phyloP scores from a whole-genome alignment of 2,113 vertebrate genomes.

The Oriolus oriolus region DNA sequence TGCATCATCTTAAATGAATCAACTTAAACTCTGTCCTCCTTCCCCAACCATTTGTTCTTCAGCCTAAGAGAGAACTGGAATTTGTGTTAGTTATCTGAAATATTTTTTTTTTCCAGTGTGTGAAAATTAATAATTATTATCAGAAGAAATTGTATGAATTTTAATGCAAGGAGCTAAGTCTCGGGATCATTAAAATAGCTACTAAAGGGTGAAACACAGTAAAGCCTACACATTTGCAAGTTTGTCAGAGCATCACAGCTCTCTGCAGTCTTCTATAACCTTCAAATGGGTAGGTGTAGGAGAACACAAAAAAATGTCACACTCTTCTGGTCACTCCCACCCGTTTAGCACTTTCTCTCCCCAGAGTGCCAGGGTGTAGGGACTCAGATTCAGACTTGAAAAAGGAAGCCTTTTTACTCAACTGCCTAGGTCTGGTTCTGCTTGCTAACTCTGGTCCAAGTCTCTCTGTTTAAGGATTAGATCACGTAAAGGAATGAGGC shows the following conservation, averaged over 20 bases:
- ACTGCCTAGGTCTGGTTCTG: neutral
- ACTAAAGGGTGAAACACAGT: neutral
- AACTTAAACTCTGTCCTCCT: neutral
- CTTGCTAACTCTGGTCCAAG: neutral
- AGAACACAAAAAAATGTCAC: neutral
- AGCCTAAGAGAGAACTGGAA: neutral
- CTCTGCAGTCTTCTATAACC: neutral
- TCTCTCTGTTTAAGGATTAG: neutral
- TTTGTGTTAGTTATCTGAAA: neutral
- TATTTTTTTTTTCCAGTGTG: neutral
- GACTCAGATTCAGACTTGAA: neutral
- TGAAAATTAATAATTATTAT: neutral
- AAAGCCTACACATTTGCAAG: neutral
- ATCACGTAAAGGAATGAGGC: neutral
- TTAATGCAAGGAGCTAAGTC: neutral
- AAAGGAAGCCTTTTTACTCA: neutral
- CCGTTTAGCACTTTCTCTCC: neutral
- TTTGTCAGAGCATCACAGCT: neutral
- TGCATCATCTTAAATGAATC: neutral
- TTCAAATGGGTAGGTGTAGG: neutral
- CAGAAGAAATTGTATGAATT: neutral
- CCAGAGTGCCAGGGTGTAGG: neutral
- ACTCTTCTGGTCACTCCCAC: neutral
- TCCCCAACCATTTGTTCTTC: neutral
- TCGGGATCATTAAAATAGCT: neutral